Evolutionary conservation across 2,113 vertebrate species (phyloP).

Genomic region (Meleagris gallopavo): DNA sequence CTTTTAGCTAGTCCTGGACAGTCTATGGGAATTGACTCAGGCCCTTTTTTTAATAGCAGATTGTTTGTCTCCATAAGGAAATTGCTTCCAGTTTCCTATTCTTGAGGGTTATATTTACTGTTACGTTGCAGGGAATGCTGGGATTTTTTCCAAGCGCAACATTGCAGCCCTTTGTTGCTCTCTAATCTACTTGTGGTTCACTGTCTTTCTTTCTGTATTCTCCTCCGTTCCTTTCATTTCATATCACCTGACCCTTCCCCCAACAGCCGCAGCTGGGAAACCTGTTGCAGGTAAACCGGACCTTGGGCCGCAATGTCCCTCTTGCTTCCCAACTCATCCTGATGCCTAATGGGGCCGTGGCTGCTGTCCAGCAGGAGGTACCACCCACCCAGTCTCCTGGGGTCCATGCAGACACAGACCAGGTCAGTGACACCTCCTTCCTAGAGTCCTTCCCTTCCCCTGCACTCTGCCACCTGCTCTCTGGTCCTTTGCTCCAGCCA

Average conservation of each 20-base stretch:
- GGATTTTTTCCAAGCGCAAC: not conserved
- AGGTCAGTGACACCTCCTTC: conserved; percentile 81
- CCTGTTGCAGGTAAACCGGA: conserved; percentile 86
- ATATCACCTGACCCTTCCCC: conserved; percentile 35
- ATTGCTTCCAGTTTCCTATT: not conserved
- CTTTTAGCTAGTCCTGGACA: not conserved
- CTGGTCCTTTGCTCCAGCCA: not conserved
- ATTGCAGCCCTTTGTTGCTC: conserved; percentile 6
- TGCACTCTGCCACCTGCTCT: not conserved
- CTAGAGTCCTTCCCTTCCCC: not conserved
- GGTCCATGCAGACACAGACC: conserved; percentile 90
- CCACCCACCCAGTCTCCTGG: conserved; percentile 81
- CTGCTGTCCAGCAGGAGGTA: conserved; percentile 91
- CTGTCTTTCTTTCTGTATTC: conserved; percentile 63
- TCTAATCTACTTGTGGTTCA: conserved; percentile 66
- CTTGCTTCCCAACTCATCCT: conserved; percentile 96
- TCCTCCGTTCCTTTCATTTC: conserved; percentile 23
- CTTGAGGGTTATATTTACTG: not conserved
- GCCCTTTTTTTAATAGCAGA: not conserved
- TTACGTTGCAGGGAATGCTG: not conserved
- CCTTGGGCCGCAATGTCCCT: conserved; percentile 87
- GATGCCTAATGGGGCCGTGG: conserved; percentile 95
- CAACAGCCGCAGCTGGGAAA: conserved; percentile 86
- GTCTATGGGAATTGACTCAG: not conserved
- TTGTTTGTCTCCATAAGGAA: not conserved